Conservation (phyloP, 2,888 invertebrate species). For the Synergus laeviventris region DNA sequence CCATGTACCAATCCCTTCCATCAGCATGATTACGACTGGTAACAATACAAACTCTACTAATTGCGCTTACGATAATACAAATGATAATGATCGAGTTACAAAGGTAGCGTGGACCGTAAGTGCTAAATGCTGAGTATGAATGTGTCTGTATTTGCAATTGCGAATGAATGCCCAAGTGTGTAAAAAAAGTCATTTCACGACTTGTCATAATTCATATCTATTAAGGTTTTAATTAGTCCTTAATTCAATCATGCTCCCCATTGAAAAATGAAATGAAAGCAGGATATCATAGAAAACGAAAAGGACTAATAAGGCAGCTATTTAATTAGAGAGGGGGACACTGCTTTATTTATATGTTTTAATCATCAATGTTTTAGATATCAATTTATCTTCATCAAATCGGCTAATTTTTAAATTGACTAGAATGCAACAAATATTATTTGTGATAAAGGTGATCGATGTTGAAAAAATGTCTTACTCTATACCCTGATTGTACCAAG, state of each 20-base stretch:
- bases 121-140: constrained; percentile 17
- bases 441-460: no score
- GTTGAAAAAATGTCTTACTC: no score
- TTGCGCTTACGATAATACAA: constrained; percentile 4
- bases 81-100: neutral
- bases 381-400: no score
- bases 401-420: no score
- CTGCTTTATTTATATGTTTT: no score
- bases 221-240: neutral
- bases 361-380: no score
- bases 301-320: neutral
- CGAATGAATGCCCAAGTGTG: neutral
- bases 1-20: constrained; percentile 73
- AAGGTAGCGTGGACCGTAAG: neutral
- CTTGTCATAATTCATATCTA: neutral
- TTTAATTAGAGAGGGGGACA: no score
- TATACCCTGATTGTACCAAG: no score
- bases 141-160: constrained; percentile 3
- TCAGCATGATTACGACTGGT: constrained; percentile 75
- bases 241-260: neutral
- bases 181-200: constrained; percentile 6
- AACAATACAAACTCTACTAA: constrained; percentile 52
- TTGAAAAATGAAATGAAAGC: neutral
- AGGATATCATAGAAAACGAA: neutral
- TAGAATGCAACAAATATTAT: no score